Percentiles rank a stretch among this genome's conserved stretches.
Conservation (phyloP, 2,888 invertebrate genomes). For the Lithodes maja region DNA sequence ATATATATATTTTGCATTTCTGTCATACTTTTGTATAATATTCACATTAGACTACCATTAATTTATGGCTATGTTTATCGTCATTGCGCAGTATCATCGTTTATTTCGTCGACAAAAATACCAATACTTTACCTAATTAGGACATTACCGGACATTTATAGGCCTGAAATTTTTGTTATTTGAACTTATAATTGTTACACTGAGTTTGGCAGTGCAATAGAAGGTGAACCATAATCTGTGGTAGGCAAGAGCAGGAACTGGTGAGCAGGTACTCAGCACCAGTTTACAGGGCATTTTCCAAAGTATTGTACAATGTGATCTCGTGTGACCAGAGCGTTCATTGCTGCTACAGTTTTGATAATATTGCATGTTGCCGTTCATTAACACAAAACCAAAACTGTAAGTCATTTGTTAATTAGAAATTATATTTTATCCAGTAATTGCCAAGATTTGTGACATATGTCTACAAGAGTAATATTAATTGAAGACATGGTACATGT, state of each 20-base stretch:
- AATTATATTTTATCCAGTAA: neutral
- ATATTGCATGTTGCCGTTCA: conserved; percentile 3
- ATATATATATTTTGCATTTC: conserved; percentile 43
- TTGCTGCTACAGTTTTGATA: conserved; percentile 49
- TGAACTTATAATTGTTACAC: conserved; percentile 31
- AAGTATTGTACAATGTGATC: conserved; percentile 67
- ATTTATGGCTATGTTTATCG: conserved; percentile 7
- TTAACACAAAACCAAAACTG: neutral
- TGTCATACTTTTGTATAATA: conserved; percentile 36
- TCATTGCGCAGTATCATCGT: neutral
- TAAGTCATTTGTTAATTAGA: neutral
- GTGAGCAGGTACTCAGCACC: conserved; percentile 59
- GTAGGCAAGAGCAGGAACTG: conserved; percentile 38
- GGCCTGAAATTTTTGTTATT: conserved; percentile 43
- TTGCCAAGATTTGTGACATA: neutral
- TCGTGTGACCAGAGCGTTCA: conserved; percentile 57
- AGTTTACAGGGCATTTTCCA: conserved; percentile 66
- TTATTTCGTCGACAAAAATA: conserved; percentile 30
- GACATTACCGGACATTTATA: conserved; percentile 30
- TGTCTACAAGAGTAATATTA: neutral
- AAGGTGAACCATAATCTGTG: conserved; percentile 5
- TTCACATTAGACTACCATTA: conserved; percentile 23
- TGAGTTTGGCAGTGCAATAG: conserved; percentile 40
- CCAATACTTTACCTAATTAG: conserved; percentile 18
- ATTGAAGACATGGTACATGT: conserved; percentile 37